A percentile compares a stretch with the other conserved stretches of the same genome.
phyloP scores from a whole-genome alignment of 35 echinoderm and acorn worm species.

The Strongylocentrotus purpuratus region DNA sequence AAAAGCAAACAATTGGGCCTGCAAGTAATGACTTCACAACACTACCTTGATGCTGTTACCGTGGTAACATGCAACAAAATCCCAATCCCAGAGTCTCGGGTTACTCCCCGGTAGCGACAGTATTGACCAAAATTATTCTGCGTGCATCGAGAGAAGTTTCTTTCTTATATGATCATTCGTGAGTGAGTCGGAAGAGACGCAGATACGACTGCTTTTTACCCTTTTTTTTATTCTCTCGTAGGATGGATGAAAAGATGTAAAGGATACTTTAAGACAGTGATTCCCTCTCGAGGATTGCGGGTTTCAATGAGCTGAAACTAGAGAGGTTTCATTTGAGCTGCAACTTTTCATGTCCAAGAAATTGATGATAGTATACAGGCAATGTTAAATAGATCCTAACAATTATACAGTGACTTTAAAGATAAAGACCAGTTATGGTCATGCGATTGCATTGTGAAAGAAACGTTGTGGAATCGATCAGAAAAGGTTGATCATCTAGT shows the following conservation, averaged over 20 bases:
- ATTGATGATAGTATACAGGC: not conserved
- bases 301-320: not conserved
- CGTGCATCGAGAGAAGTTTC: not conserved
- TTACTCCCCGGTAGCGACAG: not conserved
- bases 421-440: too few relatives aligned
- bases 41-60: not conserved
- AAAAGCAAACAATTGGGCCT: not conserved
- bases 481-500: too few relatives aligned
- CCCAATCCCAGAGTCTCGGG: not conserved
- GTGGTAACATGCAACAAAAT: conserved; percentile 1
- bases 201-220: not conserved
- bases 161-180: not conserved
- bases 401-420: too few relatives aligned
- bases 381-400: not conserved
- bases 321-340: not conserved
- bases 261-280: not conserved
- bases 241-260: not conserved
- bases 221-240: not conserved
- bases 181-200: not conserved
- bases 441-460: too few relatives aligned
- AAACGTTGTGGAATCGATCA: too few relatives aligned
- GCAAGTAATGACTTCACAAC: not conserved
- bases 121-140: not conserved
- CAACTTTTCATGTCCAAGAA: not conserved
- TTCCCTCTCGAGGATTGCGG: not conserved